Evolutionary conservation across 2,888 invertebrate genomes (phyloP).

Genomic region (Chrysina gloriosa): DNA sequence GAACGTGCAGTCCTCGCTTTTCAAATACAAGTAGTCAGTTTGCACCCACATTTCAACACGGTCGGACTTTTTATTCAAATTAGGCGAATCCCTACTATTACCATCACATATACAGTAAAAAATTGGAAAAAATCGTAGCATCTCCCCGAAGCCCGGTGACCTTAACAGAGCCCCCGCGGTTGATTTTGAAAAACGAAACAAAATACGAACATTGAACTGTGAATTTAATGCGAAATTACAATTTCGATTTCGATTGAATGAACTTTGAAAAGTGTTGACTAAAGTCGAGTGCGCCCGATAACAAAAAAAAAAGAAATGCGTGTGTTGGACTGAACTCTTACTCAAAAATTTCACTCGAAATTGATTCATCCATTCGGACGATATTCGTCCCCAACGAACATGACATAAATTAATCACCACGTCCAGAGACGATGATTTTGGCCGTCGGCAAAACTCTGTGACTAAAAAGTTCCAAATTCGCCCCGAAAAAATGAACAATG

Average conservation of each 20-base stretch:
- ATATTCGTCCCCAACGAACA: not conserved
- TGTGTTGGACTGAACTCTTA: not conserved
- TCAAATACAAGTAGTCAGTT: conserved; percentile 64
- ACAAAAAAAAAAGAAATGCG: too few relatives aligned
- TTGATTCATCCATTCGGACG: not conserved
- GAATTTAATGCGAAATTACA: not conserved
- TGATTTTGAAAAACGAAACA: not conserved
- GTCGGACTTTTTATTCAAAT: conserved; percentile 52
- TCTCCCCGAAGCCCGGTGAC: too few relatives aligned
- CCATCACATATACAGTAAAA: not conserved
- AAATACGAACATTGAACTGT: not conserved
- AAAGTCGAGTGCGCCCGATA: too few relatives aligned
- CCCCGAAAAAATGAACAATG: conserved; percentile 63
- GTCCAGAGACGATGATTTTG: not conserved
- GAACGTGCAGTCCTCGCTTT: conserved; percentile 60
- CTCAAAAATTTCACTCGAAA: not conserved
- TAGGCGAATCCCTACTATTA: conserved; percentile 21
- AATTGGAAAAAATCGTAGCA: not conserved
- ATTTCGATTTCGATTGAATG: too few relatives aligned
- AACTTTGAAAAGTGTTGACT: not conserved
- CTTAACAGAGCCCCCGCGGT: too few relatives aligned
- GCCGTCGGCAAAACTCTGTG: conserved; percentile 30
- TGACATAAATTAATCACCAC: not conserved
- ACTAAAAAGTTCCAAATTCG: too few relatives aligned
- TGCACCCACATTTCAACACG: conserved; percentile 59